phyloP scores from a whole-genome alignment of 2,888 invertebrate species.

The Stenotaenia linearis region DNA sequence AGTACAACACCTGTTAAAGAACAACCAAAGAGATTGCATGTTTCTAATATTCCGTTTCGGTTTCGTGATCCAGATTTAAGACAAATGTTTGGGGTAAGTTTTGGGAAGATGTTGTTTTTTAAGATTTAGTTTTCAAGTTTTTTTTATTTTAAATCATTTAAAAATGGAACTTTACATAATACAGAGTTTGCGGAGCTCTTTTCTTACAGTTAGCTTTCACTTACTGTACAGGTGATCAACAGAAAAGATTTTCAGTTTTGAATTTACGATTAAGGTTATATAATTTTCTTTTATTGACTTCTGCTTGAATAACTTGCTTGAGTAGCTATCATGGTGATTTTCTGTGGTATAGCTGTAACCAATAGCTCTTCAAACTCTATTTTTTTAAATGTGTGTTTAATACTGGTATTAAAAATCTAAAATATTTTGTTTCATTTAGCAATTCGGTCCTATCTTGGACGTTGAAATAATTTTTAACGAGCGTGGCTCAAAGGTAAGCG shows the following conservation, averaged over 20 bases:
- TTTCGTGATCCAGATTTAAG: conserved; percentile 98
- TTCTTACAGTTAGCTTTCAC: too few species aligned
- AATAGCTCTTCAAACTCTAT: too few species aligned
- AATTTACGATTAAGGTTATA: too few species aligned
- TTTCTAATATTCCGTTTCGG: conserved; percentile 99
- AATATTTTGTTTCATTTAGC: conserved; percentile 62
- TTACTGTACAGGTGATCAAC: too few species aligned
- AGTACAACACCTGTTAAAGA: conserved; percentile 52
- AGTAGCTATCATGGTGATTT: too few species aligned
- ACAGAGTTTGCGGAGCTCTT: too few species aligned
- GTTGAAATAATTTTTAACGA: conserved; percentile 99
- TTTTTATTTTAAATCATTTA: not conserved
- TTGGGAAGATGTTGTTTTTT: not conserved
- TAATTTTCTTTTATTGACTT: too few species aligned
- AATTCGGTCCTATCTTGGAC: conserved; percentile 97
- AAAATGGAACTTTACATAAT: not conserved
- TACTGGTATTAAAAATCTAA: not conserved
- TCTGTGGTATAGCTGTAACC: too few species aligned
- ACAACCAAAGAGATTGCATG: conserved; percentile 93
- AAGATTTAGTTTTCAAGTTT: not conserved
- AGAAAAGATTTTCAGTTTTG: too few species aligned
- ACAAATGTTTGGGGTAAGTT: conserved; percentile 94
- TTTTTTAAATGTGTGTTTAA: too few species aligned
- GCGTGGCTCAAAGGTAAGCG: conserved; percentile 97
- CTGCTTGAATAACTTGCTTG: too few species aligned